Evolutionary conservation across 1,140 invertebrate genomes (phyloP).

Genomic region (Tetragonula clypearis): DNA sequence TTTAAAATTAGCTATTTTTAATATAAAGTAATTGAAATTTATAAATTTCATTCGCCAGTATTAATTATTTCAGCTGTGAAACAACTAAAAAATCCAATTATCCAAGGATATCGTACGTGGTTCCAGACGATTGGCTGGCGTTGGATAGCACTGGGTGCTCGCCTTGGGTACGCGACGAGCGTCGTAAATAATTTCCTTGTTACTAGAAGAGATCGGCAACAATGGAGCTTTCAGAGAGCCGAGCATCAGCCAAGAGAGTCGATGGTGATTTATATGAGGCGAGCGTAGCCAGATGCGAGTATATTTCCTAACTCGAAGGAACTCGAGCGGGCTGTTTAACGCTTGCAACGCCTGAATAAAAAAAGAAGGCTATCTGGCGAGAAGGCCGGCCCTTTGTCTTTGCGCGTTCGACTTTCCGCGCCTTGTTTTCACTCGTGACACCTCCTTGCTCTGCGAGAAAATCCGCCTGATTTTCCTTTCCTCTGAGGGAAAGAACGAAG

Average conservation of each 20-base stretch:
- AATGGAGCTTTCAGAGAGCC: neutral
- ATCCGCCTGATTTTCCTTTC: too few relatives aligned
- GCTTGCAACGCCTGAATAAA: neutral
- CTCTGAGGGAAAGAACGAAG: neutral
- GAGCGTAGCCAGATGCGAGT: too few relatives aligned
- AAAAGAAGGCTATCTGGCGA: neutral
- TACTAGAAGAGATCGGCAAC: conserved; percentile 17
- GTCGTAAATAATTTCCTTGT: conserved; percentile 26
- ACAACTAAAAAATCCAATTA: too few relatives aligned
- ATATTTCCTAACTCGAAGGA: neutral
- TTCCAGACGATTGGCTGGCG: neutral
- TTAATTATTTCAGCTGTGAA: too few relatives aligned
- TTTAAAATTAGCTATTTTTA: too few relatives aligned
- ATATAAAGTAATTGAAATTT: too few relatives aligned
- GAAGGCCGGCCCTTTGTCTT: conserved; percentile 1
- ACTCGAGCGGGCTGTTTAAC: neutral
- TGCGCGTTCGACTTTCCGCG: neutral
- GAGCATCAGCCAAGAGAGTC: neutral
- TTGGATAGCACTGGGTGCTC: neutral
- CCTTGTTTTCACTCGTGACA: neutral
- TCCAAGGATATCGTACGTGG: too few relatives aligned
- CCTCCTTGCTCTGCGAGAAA: neutral
- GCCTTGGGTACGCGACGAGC: neutral
- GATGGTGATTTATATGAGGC: conserved; percentile 5
- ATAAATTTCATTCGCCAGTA: too few relatives aligned